phyloP scores from a whole-genome alignment of 2,888 invertebrate species.

The Orchestes rusci region DNA sequence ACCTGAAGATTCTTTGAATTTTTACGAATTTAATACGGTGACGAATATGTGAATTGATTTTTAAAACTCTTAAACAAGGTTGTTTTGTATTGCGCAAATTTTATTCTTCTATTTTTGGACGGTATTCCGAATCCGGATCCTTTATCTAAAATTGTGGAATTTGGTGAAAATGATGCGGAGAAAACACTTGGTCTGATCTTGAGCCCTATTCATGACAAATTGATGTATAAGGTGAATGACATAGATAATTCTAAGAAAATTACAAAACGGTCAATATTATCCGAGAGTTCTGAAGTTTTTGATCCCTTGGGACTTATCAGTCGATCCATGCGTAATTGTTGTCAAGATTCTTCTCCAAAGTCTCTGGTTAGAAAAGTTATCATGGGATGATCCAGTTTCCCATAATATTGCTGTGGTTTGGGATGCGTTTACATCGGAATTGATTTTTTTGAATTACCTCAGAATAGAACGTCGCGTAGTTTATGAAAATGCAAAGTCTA shows the following conservation, averaged over 20 bases:
- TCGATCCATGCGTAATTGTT: constrained; percentile 18
- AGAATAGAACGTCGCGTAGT: too few relatives aligned
- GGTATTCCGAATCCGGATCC: constrained; percentile 6
- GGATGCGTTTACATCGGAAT: not conserved
- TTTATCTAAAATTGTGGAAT: too few relatives aligned
- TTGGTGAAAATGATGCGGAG: constrained; percentile 10
- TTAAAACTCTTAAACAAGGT: too few relatives aligned
- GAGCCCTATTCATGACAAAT: constrained; percentile 7
- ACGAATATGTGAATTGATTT: constrained; percentile 20
- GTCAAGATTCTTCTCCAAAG: constrained; percentile 24
- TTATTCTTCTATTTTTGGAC: constrained; percentile 4
- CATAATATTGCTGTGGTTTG: too few relatives aligned
- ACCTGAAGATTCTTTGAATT: constrained; percentile 15
- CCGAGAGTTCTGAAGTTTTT: too few relatives aligned
- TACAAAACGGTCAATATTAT: too few relatives aligned
- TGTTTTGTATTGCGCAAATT: too few relatives aligned
- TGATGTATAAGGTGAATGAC: too few relatives aligned
- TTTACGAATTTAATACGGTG: constrained; percentile 11
- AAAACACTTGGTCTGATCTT: constrained; percentile 16
- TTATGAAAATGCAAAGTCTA: not conserved
- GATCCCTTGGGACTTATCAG: constrained; percentile 20
- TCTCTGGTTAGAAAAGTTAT: too few relatives aligned
- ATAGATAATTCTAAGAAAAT: too few relatives aligned
- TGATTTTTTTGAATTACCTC: constrained; percentile 4
- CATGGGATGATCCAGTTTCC: too few relatives aligned